phyloP scores from a whole-genome alignment of 92 coral and sea anemone genomes.

The Epizoanthus fatuus region DNA sequence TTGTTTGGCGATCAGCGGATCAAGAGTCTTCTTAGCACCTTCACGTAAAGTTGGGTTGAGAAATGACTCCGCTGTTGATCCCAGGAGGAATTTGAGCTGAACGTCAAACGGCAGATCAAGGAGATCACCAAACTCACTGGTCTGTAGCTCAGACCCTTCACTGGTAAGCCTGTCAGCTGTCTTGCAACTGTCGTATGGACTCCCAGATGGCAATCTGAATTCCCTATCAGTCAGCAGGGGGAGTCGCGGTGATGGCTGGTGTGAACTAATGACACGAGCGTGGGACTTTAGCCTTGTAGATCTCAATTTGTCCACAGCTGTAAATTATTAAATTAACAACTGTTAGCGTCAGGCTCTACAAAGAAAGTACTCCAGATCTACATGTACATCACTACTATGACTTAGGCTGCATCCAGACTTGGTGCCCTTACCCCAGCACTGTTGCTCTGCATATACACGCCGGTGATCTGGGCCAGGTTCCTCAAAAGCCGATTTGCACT shows the following conservation, averaged over 20 bases:
- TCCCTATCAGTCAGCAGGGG: conserved; percentile 11
- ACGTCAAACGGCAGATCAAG: conserved; percentile 83
- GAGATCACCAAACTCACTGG: conserved; percentile 85
- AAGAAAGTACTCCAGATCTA: background rate
- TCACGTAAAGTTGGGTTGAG: conserved; percentile 91
- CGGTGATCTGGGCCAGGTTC: no score
- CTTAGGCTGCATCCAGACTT: no score
- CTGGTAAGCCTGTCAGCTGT: conserved; percentile 23
- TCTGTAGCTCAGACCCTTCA: conserved; percentile 60
- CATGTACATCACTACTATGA: no score
- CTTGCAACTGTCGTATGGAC: conserved; percentile 22
- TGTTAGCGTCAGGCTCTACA: background rate
- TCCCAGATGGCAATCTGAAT: background rate
- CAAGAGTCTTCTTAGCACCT: conserved; percentile 91
- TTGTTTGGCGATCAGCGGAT: conserved; percentile 69
- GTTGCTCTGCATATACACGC: no score
- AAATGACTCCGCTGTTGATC: conserved; percentile 79
- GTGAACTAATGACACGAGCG: conserved; percentile 80
- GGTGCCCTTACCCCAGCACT: no score
- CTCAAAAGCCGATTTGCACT: no score
- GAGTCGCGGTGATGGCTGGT: conserved; percentile 66
- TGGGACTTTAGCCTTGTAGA: conserved; percentile 71
- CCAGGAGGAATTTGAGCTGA: conserved; percentile 81
- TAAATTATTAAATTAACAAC: conserved; percentile 13
- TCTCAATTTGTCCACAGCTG: conserved; percentile 75